Conservation (phyloP, 1,140 invertebrate species). For the Maconellicoccus hirsutus region DNA sequence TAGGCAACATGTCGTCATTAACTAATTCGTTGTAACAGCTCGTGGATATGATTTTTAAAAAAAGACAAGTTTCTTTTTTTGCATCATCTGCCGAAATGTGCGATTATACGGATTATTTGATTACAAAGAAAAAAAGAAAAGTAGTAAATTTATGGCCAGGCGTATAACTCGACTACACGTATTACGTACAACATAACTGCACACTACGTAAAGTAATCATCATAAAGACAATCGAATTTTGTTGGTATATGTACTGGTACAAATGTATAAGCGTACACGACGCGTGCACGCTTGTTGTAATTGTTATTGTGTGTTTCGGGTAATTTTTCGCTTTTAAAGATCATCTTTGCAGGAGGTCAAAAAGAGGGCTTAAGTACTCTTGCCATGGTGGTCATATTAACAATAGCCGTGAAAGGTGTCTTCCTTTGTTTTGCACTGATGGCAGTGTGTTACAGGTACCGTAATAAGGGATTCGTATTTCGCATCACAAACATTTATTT, state of each 20-base stretch:
- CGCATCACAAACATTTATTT: slow-evolving; percentile 5
- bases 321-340: background rate
- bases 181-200: too few species aligned
- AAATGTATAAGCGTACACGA: background rate
- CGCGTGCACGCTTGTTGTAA: background rate
- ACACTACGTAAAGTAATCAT: too few species aligned
- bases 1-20: too few species aligned
- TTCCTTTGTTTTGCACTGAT: slow-evolving; percentile 89
- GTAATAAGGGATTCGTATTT: slow-evolving; percentile 23
- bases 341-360: slow-evolving; percentile 25
- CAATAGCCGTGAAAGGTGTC: slow-evolving; percentile 78
- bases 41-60: too few species aligned
- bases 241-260: background rate
- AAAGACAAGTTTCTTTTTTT: too few species aligned
- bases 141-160: too few species aligned
- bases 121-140: too few species aligned
- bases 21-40: too few species aligned
- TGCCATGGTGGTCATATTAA: slow-evolving; percentile 81
- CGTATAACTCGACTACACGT: too few species aligned
- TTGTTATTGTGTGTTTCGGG: background rate
- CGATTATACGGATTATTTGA: too few species aligned
- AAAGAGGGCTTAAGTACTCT: slow-evolving; percentile 57
- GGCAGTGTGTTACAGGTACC: slow-evolving; percentile 90
- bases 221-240: too few species aligned
- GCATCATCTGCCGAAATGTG: too few species aligned